Evolutionary conservation across 2,113 vertebrate genomes (phyloP), one percentile per base, ranked within the genome.

Genomic region (Lamprologus ornatipinnis): DNA sequence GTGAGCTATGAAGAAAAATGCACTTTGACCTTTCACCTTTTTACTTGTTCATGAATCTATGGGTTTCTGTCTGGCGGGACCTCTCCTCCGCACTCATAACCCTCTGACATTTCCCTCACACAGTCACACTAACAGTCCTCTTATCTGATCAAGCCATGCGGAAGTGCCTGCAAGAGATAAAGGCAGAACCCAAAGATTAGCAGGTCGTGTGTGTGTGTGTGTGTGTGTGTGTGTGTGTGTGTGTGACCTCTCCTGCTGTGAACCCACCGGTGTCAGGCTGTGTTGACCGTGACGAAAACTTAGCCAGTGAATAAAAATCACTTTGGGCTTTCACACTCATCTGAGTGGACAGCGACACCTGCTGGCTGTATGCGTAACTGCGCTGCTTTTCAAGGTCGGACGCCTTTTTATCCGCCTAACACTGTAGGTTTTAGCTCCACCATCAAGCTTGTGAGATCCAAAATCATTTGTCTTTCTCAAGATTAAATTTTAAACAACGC

Each of bases 91-190:
- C 15, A 70, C 35, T 28, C 26, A 3, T 6, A 58, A 80, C n/a
- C 28, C 19, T 23, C 37, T 53, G 40, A 9, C 54, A 26, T 15
- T 60, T 60, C 40, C 45, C 3, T 40, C 15, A 49, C 80, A 45
- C 9, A 33, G 23, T 14, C 23, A 58, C 73, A 54, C 83, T 37
- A 78, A 40, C 13, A 49, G 58, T 4, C 12, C 21, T 53, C 75
- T 86, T 90, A 91, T 90, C 85, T 86, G 88, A 90, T 83, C 1
- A n/a, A 80, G 58, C 75, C 83, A 17, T 33, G 12, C 63, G 83
- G 70, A 78, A 15, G 49, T 1, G 47, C 82, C 63, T 53, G 73
- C 40, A 51, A 78, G 53, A 87, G 83, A 89, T 88, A 70, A 83
- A 85, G 81, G 47, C 80, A 60, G 35, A 89, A 70, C 65, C 19